Base-by-base conservation (phyloP, 1,140 invertebrate genomes). In the Holcopasites calliopsidis region DNA sequence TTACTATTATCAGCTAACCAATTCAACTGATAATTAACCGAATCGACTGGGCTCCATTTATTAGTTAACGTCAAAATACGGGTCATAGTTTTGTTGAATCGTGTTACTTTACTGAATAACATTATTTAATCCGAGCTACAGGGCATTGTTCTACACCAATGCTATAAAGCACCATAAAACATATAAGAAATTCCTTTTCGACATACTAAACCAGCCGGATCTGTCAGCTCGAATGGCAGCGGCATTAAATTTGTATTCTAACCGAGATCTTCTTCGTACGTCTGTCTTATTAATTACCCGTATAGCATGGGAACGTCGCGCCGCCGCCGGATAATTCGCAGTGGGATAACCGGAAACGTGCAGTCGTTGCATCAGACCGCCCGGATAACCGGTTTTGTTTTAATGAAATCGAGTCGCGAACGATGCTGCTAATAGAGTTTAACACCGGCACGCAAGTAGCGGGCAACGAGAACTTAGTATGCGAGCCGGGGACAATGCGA, bases 381-480 rank as follows among this genome's bases (percentile, higher is more conserved):
- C n/a, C 18, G 18, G 54, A 8, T 62, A 62, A 72, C 69, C 33
- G 50, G 61, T 73, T 65, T 65, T 38, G 62, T 74, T 74, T 73
- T 55, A 74, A 55, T 55, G 62, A 65, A 74, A 74, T 66, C 49
- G 62, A 57, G 61, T 57, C 62, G 71, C 50, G 50, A 74, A 55
- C 71, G 71, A 66, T 47, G 49, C 50, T 66, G 61, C 38, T 74
- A 74, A 74, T 73, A 44, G 49, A 73, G 61, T 73, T 73, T 66
- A n/a, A 73, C 50, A 65, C 38, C 28, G 38, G 38, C 28, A 42
- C 28, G 28, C 61, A n/a, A 65, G 50, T 66, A 44, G 38, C 40
- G n/a, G 38, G 35, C n/a, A 73, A 55, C 49, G 38, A n/a, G 49
- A 7, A 73, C 38, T 73, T 73, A 26, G 60, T 55, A 73, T 73